Percentiles rank a stretch among this genome's conserved stretches.
Conservation (phyloP, 2,797 vertebrate species). For the Cetoscarus ocellatus region DNA sequence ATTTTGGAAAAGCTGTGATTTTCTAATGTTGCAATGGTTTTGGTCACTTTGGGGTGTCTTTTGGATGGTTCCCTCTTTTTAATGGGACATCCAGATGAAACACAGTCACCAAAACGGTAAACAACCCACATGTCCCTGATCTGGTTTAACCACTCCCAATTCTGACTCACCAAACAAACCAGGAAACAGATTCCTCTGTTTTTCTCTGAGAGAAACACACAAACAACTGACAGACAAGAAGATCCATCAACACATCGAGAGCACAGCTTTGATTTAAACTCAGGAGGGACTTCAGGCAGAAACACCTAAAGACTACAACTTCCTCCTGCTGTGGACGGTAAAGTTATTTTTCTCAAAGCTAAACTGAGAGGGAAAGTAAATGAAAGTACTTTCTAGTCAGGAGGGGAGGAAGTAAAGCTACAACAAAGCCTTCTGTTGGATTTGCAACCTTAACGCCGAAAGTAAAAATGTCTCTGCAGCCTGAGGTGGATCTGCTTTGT, state of each 20-base stretch:
- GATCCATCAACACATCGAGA: not conserved
- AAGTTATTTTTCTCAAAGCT: not conserved
- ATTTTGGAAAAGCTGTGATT: no score
- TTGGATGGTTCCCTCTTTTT: no score
- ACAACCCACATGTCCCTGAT: not conserved
- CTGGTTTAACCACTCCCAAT: not conserved
- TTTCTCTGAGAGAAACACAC: not conserved
- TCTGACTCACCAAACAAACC: not conserved
- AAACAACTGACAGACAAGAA: no score
- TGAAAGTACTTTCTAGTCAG: not conserved
- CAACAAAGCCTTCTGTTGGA: not conserved
- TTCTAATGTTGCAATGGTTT: no score
- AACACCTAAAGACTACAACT: not conserved
- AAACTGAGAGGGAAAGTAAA: slow-evolving; percentile 1
- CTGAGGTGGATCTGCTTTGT: not conserved
- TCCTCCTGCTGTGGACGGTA: not conserved
- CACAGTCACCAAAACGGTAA: no score
- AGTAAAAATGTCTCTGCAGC: not conserved
- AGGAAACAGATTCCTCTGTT: not conserved
- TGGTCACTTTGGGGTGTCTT: no score
- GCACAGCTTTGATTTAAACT: not conserved
- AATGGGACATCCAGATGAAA: no score
- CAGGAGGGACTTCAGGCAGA: not conserved
- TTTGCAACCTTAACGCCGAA: not conserved
- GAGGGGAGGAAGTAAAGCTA: no score